Percentiles rank a stretch among this genome's conserved stretches.
Conservation (phyloP, 2,888 invertebrate species). For the Boloria euphrosyne region DNA sequence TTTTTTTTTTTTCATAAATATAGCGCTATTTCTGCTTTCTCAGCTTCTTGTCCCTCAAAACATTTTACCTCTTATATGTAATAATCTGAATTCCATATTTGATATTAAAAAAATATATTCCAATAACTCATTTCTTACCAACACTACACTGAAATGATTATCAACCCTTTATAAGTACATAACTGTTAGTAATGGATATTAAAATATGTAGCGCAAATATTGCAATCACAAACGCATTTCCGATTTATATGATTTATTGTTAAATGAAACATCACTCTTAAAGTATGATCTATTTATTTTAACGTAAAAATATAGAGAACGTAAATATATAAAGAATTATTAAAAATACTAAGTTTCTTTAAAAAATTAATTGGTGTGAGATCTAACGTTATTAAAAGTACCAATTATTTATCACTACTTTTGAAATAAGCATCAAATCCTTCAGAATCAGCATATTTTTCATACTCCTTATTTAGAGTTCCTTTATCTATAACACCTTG, state of each 20-base stretch:
- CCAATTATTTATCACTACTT: constrained; percentile 45
- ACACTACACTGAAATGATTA: background rate
- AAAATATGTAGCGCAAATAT: constrained; percentile 26
- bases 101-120: constrained; percentile 3
- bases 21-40: too few relatives aligned
- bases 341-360: too few relatives aligned
- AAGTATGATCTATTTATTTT: too few relatives aligned
- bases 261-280: background rate
- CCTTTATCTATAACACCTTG: constrained; percentile 78
- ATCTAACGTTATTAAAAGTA: too few relatives aligned
- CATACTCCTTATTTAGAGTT: constrained; percentile 72
- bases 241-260: constrained; percentile 33
- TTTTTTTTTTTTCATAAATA: background rate
- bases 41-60: background rate
- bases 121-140: constrained; percentile 1
- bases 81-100: constrained; percentile 19
- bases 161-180: constrained; percentile 18
- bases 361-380: too few relatives aligned
- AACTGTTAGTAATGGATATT: constrained; percentile 30
- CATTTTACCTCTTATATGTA: constrained; percentile 3
- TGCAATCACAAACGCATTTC: constrained; percentile 30
- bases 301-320: too few relatives aligned
- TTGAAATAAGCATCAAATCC: constrained; percentile 66
- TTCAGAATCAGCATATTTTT: constrained; percentile 71
- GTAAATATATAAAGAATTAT: too few relatives aligned